Percentiles rank a stretch among this genome's conserved stretches.
phyloP scores from a whole-genome alignment of 30 jellyfish, hydroid and myxozoan genomes.

The Aurelia aurita region DNA sequence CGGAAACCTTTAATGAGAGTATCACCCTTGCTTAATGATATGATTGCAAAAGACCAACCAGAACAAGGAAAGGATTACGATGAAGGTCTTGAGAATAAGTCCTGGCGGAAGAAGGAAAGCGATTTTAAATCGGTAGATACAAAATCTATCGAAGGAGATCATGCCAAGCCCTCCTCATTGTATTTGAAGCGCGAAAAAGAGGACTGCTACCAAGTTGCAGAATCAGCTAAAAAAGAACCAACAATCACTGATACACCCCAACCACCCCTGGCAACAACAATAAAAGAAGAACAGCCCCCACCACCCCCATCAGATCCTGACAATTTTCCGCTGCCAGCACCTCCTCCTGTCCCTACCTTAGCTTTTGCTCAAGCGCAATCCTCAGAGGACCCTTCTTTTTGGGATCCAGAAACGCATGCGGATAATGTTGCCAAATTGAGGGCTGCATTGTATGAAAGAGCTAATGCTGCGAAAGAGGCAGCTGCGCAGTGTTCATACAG shows the following conservation, averaged over 20 bases:
- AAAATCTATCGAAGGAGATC: no score
- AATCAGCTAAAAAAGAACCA: no score
- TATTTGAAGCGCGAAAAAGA: no score
- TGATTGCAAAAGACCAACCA: background rate
- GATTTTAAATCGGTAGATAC: no score
- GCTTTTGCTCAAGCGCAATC: background rate
- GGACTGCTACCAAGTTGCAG: no score
- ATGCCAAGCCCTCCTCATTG: no score
- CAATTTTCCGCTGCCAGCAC: background rate
- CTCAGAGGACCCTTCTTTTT: background rate
- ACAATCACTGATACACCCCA: no score
- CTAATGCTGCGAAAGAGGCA: background rate
- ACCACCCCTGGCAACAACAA: no score
- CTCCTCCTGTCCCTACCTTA: background rate
- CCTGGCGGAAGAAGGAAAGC: no score
- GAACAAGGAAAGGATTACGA: no score
- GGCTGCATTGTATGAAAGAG: conserved; percentile 26
- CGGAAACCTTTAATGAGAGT: conserved; percentile 5
- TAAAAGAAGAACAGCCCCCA: background rate
- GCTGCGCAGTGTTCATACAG: no score
- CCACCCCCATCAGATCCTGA: background rate
- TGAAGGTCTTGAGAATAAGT: no score
- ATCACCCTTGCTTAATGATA: background rate
- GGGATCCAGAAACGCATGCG: background rate
- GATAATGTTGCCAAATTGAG: background rate